A percentile compares a stretch with the other conserved stretches of the same genome.
These are phyloP conservation scores for Gryllus longicercus DNA, from an alignment of 2,888 invertebrate genomes.

Conservation along the genomic window DNA sequence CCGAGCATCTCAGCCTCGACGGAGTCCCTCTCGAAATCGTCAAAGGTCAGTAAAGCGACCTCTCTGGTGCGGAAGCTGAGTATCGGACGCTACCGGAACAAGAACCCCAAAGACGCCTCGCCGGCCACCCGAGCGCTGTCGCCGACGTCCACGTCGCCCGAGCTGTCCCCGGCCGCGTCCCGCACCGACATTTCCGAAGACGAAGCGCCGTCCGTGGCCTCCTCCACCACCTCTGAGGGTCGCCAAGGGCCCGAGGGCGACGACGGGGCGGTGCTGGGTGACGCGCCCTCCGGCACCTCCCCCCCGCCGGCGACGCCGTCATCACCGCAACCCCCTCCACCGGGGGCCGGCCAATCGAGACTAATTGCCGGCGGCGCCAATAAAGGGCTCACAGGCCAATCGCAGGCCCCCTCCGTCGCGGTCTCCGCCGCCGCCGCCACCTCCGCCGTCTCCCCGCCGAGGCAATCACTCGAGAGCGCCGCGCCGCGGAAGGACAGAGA, in stretches of 20 bases:
- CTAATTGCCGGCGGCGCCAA: not conserved
- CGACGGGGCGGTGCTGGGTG: constrained; percentile 23
- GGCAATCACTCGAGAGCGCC: not conserved
- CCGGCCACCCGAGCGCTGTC: not conserved
- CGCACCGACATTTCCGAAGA: constrained; percentile 21
- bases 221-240: constrained; percentile 41
- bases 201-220: constrained; percentile 50
- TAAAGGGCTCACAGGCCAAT: constrained; percentile 9
- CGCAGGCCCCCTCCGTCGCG: not conserved
- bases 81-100: constrained; percentile 28
- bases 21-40: constrained; percentile 24
- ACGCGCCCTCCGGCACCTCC: constrained; percentile 29
- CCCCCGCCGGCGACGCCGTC: constrained; percentile 38
- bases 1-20: not conserved
- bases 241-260: not conserved
- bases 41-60: constrained; percentile 33
- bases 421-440: not conserved
- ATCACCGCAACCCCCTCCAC: constrained; percentile 40
- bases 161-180: constrained; percentile 6
- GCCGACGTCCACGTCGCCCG: not conserved
- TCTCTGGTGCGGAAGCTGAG: constrained; percentile 37
- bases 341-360: constrained; percentile 32
- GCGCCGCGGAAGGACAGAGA: constrained; percentile 18
- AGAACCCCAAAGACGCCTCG: not conserved
- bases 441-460: not conserved